phyloP scores from a whole-genome alignment of 2,113 vertebrate genomes.

The Callithrix jacchus region DNA sequence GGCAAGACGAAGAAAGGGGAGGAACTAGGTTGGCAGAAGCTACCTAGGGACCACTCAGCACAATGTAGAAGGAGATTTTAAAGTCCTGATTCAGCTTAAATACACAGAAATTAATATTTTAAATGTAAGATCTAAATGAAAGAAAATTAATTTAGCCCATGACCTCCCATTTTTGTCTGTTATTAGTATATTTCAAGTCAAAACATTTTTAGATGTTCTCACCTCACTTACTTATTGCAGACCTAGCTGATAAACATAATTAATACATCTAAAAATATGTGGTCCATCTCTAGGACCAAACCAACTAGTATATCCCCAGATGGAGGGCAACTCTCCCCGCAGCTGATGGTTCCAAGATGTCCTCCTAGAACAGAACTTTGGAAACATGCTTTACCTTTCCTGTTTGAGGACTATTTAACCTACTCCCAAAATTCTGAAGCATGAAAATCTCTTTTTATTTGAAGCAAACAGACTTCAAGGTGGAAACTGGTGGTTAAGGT shows the following conservation, averaged over 20 bases:
- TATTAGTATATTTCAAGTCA: constrained; percentile 16
- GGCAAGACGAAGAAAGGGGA: background rate
- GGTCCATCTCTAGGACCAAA: background rate
- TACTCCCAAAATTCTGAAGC: background rate
- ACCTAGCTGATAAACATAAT: background rate
- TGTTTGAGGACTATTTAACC: background rate
- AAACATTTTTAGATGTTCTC: background rate
- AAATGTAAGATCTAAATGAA: background rate
- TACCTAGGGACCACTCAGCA: background rate
- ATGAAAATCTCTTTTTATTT: background rate
- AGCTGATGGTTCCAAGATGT: background rate
- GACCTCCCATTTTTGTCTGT: background rate
- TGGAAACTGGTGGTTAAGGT: background rate
- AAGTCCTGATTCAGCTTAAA: background rate
- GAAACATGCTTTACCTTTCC: background rate
- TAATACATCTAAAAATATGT: background rate
- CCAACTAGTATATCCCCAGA: background rate
- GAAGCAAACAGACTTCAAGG: background rate
- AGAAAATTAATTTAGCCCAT: constrained; percentile 5
- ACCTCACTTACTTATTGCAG: background rate
- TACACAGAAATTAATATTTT: background rate
- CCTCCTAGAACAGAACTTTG: background rate
- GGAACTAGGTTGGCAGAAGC: background rate
- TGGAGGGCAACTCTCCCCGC: background rate
- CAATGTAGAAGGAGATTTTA: background rate